Conservation (phyloP, 2,113 vertebrate species). For the Bos javanicus region DNA sequence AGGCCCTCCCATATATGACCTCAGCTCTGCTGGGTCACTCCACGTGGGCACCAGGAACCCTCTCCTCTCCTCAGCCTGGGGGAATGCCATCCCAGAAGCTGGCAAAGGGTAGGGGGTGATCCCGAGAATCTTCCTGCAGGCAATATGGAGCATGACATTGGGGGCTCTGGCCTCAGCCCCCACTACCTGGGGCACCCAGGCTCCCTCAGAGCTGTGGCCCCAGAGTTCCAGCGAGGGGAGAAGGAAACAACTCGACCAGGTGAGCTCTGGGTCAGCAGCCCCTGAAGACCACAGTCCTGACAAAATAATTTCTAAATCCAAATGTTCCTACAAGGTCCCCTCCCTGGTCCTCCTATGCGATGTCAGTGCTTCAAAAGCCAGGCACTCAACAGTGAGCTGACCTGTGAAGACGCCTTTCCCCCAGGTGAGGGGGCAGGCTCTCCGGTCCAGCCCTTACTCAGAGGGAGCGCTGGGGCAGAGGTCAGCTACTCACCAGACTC, state of each 20-base stretch:
- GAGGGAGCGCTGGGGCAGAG: not conserved
- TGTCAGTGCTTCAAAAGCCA: not conserved
- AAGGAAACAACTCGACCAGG: not conserved
- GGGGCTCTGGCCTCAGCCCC: not conserved
- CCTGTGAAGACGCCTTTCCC: not conserved
- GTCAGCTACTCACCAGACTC: constrained; percentile 87
- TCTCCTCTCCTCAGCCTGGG: not conserved
- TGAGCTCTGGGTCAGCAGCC: not conserved
- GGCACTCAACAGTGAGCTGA: not conserved
- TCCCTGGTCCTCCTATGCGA: not conserved
- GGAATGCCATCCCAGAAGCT: not conserved
- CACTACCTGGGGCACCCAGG: too few species aligned
- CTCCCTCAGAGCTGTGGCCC: not conserved
- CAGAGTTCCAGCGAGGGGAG: not conserved
- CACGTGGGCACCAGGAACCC: not conserved
- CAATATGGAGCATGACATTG: not conserved
- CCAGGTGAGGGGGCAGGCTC: not conserved
- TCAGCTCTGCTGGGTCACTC: not conserved
- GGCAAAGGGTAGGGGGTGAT: too few species aligned
- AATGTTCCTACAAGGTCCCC: not conserved
- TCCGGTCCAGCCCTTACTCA: not conserved
- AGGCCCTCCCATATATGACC: accelerated
- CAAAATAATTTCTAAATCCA: not conserved
- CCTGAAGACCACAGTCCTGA: not conserved
- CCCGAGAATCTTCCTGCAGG: not conserved